Conservation (phyloP, 2,113 vertebrate species). For the Peromyscus leucopus region DNA sequence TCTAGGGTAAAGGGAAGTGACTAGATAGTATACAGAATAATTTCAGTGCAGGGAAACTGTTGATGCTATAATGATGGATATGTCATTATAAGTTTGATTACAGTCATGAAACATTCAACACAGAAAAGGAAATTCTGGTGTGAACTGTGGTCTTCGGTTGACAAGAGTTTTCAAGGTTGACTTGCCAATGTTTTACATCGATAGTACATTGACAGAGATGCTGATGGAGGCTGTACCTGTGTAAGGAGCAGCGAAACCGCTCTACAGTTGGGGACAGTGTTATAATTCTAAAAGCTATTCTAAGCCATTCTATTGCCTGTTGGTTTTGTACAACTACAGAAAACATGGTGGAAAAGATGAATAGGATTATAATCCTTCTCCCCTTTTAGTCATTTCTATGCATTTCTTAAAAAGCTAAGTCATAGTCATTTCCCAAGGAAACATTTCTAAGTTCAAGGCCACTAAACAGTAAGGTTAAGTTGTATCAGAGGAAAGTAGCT, state of each 20-base stretch:
- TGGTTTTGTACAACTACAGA: background rate
- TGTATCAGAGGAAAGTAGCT: no score
- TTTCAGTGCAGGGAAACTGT: background rate
- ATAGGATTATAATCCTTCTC: background rate
- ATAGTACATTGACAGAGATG: no score
- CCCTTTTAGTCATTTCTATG: background rate
- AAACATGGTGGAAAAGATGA: slow-evolving; percentile 7
- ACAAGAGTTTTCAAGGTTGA: background rate
- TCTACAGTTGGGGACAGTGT: background rate
- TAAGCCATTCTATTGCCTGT: background rate
- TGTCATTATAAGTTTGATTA: background rate
- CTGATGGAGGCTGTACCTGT: no score
- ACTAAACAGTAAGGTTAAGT: background rate
- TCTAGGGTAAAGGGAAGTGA: background rate
- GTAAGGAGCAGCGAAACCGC: background rate
- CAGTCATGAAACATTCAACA: background rate
- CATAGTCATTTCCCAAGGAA: background rate
- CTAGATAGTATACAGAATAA: background rate
- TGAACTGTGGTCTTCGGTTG: background rate
- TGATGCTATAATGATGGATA: background rate
- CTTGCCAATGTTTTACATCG: background rate
- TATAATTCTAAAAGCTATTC: background rate
- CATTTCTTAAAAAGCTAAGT: background rate
- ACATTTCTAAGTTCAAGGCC: background rate
- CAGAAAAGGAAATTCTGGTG: background rate